Evolutionary conservation across 1,140 invertebrate genomes (phyloP).

Genomic region (Euschistus heros): DNA sequence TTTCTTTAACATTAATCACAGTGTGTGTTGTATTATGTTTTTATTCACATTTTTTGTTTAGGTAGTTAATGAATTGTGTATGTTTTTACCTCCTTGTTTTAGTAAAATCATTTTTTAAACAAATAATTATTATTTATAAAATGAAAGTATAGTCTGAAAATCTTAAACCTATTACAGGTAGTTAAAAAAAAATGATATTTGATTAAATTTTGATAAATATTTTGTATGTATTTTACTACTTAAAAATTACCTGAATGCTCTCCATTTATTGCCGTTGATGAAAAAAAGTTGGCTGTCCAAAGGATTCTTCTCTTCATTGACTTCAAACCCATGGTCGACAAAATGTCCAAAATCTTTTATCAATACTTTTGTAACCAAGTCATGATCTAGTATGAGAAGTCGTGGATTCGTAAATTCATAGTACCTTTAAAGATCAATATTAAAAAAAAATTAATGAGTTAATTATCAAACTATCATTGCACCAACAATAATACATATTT

Average conservation of each 20-base stretch:
- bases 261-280: conserved; percentile 32
- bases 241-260: conserved; percentile 43
- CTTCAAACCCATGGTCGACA: conserved; percentile 27
- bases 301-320: conserved; percentile 26
- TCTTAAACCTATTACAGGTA: no score
- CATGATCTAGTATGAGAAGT: conserved; percentile 35
- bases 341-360: conserved; percentile 35
- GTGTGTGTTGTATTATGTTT: no score
- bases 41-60: no score
- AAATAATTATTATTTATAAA: no score
- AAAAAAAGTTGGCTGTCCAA: conserved; percentile 19
- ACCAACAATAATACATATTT: background rate
- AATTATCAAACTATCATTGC: background rate
- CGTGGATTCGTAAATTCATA: conserved; percentile 27
- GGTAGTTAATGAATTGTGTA: no score
- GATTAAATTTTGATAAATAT: no score
- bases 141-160: no score
- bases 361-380: conserved; percentile 32
- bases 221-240: no score
- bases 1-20: no score
- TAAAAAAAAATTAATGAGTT: background rate
- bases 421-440: background rate
- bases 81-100: no score
- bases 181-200: no score
- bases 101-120: no score